Percentiles rank a stretch among this genome's conserved stretches.
phyloP scores from a whole-genome alignment of 2,797 vertebrate species.

The Synanceia verrucosa region DNA sequence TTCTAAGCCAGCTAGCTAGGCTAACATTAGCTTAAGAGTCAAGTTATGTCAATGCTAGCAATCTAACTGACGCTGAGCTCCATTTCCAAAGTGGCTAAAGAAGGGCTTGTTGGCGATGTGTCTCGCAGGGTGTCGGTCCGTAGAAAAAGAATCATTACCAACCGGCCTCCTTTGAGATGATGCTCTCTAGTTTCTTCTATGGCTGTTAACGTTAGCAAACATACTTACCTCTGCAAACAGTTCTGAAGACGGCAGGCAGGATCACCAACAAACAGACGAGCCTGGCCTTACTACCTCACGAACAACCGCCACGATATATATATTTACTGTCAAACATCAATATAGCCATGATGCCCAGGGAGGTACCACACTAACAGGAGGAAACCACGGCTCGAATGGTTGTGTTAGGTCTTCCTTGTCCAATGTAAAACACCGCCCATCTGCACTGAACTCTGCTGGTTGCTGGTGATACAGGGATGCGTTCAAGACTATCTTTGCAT shows the following conservation, averaged over 20 bases:
- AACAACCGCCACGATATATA: background rate
- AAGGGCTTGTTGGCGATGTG: background rate
- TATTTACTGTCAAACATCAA: background rate
- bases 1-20: conserved; percentile 15
- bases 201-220: conserved; percentile 23
- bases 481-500: conserved; percentile 42
- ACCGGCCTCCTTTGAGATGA: conserved; percentile 1
- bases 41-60: conserved; percentile 37
- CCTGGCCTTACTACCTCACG: conserved; percentile 28
- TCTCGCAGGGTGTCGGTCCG: background rate
- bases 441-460: conserved; percentile 32
- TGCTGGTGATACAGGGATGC: conserved; percentile 62
- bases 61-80: conserved; percentile 26
- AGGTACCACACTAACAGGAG: background rate
- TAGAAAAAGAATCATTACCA: background rate
- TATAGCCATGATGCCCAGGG: conserved; percentile 29
- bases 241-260: conserved; percentile 50
- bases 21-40: conserved; percentile 45
- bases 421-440: conserved; percentile 62
- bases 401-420: conserved; percentile 21
- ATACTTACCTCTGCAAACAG: conserved; percentile 55
- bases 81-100: background rate
- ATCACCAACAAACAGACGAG: conserved; percentile 31
- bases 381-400: background rate
- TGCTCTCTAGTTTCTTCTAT: conserved; percentile 35